Evolutionary conservation across 2,888 invertebrate genomes (phyloP).

Genomic region (Neoitamus cyanurus): DNA sequence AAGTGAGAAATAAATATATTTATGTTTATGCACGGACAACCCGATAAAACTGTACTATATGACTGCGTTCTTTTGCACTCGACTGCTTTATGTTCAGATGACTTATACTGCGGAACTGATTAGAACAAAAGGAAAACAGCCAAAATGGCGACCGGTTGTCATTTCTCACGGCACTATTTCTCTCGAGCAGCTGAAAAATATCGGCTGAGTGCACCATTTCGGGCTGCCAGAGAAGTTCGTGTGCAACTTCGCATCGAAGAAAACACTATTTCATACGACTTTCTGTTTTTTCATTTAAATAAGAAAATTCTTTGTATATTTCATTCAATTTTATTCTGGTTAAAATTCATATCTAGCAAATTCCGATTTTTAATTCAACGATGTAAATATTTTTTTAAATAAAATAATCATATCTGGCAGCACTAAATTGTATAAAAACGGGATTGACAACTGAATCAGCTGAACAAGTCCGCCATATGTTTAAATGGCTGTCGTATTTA

Average conservation of each 20-base stretch:
- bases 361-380: too few relatives aligned
- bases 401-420: not conserved
- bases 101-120: not conserved
- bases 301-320: too few relatives aligned
- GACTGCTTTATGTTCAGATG: not conserved
- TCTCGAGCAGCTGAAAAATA: not conserved
- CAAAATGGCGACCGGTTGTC: conserved; percentile 20
- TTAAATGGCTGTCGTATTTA: conserved; percentile 22
- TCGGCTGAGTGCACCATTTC: conserved; percentile 11
- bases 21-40: not conserved
- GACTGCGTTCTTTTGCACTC: conserved; percentile 37
- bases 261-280: too few relatives aligned
- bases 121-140: conserved; percentile 16
- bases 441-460: conserved; percentile 31
- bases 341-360: too few relatives aligned
- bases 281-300: too few relatives aligned
- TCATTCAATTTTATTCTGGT: too few relatives aligned
- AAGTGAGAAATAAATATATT: not conserved
- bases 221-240: not conserved
- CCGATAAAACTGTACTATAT: not conserved
- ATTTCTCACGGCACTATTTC: conserved; percentile 7
- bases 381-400: not conserved
- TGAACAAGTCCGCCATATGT: conserved; percentile 38
- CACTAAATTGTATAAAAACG: not conserved
- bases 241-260: not conserved